A percentile compares a stretch with the other conserved stretches of the same genome.
Evolutionary conservation across 1,140 invertebrate genomes (phyloP).

Genomic region (Bombus superbus): DNA sequence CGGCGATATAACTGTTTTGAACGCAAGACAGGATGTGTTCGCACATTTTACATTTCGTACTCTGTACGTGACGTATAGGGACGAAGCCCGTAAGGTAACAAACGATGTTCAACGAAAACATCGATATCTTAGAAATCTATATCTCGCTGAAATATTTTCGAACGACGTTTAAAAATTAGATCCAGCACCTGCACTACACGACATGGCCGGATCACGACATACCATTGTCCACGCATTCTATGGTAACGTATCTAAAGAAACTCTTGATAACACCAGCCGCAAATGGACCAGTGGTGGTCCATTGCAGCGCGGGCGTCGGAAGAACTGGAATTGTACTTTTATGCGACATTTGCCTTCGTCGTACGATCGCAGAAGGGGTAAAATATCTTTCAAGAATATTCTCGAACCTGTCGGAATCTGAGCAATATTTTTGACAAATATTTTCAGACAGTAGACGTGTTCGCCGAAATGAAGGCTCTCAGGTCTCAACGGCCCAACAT

Average conservation of each 20-base stretch:
- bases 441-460: slow-evolving; percentile 67
- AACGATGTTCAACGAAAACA: too few species aligned
- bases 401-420: not conserved
- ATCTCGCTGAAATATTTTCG: not conserved
- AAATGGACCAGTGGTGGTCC: slow-evolving; percentile 93
- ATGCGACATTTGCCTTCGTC: slow-evolving; percentile 72
- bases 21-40: slow-evolving; percentile 95
- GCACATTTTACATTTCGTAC: slow-evolving; percentile 98
- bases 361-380: slow-evolving; percentile 70
- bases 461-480: slow-evolving; percentile 58
- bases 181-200: slow-evolving; percentile 98
- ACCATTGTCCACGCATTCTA: slow-evolving; percentile 87
- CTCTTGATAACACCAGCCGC: slow-evolving; percentile 88
- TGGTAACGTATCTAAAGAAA: slow-evolving; percentile 87
- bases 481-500: slow-evolving; percentile 72
- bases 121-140: not conserved
- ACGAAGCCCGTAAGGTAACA: slow-evolving; percentile 85
- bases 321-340: slow-evolving; percentile 88
- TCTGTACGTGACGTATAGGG: slow-evolving; percentile 89
- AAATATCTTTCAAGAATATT: slow-evolving; percentile 21
- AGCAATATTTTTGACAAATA: slow-evolving; percentile 9
- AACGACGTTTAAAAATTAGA: slow-evolving; percentile 83
- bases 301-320: slow-evolving; percentile 89
- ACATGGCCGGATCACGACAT: slow-evolving; percentile 99
- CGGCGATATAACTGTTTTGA: slow-evolving; percentile 93